Evolutionary conservation across 2,113 vertebrate genomes (phyloP).

Genomic region (Vombatus ursinus): DNA sequence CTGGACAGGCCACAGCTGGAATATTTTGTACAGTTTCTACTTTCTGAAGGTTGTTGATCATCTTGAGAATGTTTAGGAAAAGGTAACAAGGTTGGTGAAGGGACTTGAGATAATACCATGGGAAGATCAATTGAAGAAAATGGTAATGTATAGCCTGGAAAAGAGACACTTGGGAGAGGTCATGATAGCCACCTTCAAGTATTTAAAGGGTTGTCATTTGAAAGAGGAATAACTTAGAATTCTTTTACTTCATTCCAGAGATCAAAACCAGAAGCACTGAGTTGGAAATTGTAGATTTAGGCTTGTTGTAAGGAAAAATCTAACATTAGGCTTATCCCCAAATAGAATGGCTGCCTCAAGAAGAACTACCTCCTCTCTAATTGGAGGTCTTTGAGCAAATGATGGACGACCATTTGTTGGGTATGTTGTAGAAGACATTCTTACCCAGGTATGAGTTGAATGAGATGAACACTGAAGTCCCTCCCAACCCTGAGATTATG

Average conservation of each 20-base stretch:
- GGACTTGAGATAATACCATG: neutral
- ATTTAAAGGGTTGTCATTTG: neutral
- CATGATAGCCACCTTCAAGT: neutral
- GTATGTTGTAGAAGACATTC: neutral
- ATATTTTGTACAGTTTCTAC: neutral
- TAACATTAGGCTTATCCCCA: neutral
- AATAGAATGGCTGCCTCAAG: neutral
- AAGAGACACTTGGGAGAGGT: neutral
- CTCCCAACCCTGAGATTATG: neutral
- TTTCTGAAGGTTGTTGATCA: neutral
- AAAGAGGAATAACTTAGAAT: neutral
- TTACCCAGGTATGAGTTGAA: neutral
- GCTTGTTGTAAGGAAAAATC: neutral
- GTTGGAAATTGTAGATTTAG: neutral
- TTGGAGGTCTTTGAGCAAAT: neutral
- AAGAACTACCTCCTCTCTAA: neutral
- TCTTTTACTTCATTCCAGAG: neutral
- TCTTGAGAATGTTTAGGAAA: neutral
- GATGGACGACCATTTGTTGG: neutral
- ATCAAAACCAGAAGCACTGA: neutral
- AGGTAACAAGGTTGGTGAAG: neutral
- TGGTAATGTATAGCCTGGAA: neutral
- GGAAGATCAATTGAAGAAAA: neutral
- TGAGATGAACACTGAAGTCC: neutral
- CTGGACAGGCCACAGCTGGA: neutral